These are phyloP conservation scores for Fragum whitleyi DNA, from an alignment of 2,888 invertebrate species.

Conservation along the genomic window DNA sequence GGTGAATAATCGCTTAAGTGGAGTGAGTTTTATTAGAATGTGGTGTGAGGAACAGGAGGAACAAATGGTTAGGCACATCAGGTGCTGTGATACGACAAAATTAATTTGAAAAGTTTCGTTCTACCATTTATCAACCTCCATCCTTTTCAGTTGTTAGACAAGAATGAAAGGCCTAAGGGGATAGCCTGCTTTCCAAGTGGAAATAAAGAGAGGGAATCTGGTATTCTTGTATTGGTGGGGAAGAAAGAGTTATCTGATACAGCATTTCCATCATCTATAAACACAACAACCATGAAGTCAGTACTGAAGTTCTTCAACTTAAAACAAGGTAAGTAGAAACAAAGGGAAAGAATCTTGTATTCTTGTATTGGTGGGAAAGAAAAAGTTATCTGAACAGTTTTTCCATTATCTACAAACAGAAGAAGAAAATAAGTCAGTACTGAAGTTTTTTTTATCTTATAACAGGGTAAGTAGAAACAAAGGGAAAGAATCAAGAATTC, in stretches of 20 bases:
- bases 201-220: conserved; percentile 51
- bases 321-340: conserved; percentile 53
- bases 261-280: conserved; percentile 72
- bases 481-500: conserved; percentile 61
- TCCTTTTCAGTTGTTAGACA: conserved; percentile 70
- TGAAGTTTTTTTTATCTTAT: conserved; percentile 68
- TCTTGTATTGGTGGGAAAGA: conserved; percentile 72
- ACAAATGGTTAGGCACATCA: too few species aligned
- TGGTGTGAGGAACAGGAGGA: too few species aligned
- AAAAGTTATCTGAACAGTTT: conserved; percentile 68
- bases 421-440: conserved; percentile 68
- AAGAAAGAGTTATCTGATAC: conserved; percentile 67
- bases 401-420: conserved; percentile 70
- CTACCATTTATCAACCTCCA: too few species aligned
- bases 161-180: conserved; percentile 78
- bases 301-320: conserved; percentile 70
- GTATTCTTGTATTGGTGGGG: conserved; percentile 75
- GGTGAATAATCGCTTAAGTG: too few species aligned
- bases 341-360: conserved; percentile 62
- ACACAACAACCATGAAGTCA: conserved; percentile 66
- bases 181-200: conserved; percentile 66
- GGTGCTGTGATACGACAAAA: too few species aligned
- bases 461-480: conserved; percentile 53
- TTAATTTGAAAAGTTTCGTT: too few species aligned
- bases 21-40: too few species aligned